phyloP scores from a whole-genome alignment of 2,113 vertebrate species.

The Hemichromis elongatus region DNA sequence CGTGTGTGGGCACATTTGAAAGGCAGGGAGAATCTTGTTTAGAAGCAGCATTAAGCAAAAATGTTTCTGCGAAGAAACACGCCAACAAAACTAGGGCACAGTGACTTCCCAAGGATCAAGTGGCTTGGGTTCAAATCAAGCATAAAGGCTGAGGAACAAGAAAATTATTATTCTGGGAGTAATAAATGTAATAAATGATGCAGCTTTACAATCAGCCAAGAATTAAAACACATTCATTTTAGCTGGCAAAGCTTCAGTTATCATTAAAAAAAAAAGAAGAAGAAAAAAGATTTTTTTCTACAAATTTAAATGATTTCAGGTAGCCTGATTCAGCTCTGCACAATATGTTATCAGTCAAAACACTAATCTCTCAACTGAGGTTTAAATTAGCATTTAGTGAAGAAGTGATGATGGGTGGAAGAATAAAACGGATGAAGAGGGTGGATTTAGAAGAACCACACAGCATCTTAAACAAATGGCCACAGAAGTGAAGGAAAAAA shows the following conservation, averaged over 20 bases:
- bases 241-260: background rate
- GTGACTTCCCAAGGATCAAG: background rate
- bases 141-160: background rate
- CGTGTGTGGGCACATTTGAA: background rate
- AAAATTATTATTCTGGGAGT: background rate
- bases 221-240: background rate
- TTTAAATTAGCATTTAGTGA: constrained; percentile 30
- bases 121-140: background rate
- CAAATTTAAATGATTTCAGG: background rate
- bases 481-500: background rate
- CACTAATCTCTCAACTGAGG: constrained; percentile 34
- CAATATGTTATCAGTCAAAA: constrained; percentile 33
- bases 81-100: background rate
- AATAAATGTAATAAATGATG: background rate
- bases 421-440: constrained; percentile 14
- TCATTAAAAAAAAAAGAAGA: background rate
- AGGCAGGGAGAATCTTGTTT: background rate
- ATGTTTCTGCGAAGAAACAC: background rate
- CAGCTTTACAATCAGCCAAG: background rate
- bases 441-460: background rate
- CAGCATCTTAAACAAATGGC: background rate
- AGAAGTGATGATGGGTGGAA: constrained; percentile 8
- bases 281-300: background rate
- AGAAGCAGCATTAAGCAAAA: background rate
- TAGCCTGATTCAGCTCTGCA: background rate